Base-by-base conservation (phyloP, 2,888 invertebrate genomes). In the Nemotelus pantherinus region DNA sequence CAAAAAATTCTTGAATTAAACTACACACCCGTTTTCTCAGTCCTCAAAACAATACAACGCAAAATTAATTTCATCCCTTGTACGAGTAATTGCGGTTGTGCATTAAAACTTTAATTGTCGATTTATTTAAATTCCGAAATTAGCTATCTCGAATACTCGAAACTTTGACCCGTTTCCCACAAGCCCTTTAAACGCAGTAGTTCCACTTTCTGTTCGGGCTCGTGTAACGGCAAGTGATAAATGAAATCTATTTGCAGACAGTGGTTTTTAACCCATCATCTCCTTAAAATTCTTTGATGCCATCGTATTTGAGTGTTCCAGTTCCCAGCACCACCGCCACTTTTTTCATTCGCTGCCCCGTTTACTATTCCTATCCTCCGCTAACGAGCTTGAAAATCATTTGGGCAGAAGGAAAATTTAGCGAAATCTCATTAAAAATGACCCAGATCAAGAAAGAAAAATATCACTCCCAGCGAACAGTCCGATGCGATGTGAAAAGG, bases 361-460 rank as follows among this genome's bases (percentile, higher is more conserved):
- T 5, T 47, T 3, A 47, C 41, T n/a, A 6, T 53, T 2, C 53
- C 43, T 55, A 3, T 70, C 55, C n/a, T 43, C 57, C 9, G 25
- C 60, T 60, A 74, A 74, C 60, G 74, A 74, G 60, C 63, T 74
- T 60, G 5, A 79, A 80, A 79, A 80, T 80, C 78, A 79, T 80
- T 80, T 78, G 77, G 78, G 78, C 77, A 76, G 80, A 80, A 80
- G 77, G 77, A 78, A 74, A 70, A 80, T 80, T 80, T 79, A 76
- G 77, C 77, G 76, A 80, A 80, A 80, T 80, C 80, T 80, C 80
- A 80, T 80, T 80, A 80, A 80, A 79, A 79, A 74, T 80, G 80
- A 80, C 80, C 80, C 78, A 79, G 78, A 80, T 80, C 74, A 74
- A 44, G 63, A 39, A 39, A 41, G 47, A 60, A 45, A 63, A 60